phyloP scores from a whole-genome alignment of 2,113 vertebrate species.

The Phyllopteryx taeniolatus region DNA sequence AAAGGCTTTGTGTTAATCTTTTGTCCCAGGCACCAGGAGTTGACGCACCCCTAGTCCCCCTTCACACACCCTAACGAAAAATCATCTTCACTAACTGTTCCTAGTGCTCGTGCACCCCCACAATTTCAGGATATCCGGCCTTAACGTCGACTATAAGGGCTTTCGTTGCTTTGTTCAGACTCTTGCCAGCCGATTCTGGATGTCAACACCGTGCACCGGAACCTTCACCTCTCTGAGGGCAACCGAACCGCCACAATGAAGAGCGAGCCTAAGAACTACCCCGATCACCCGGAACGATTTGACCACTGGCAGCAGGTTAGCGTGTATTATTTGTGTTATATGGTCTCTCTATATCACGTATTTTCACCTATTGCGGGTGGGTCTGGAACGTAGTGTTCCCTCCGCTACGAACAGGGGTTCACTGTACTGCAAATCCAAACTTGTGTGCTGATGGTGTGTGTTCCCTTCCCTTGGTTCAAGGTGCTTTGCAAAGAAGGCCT shows the following conservation, averaged over 20 bases:
- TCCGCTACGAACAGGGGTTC: neutral
- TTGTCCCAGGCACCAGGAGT: too few relatives aligned
- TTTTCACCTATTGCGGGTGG: too few relatives aligned
- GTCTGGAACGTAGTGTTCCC: too few relatives aligned
- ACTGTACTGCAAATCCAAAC: too few relatives aligned
- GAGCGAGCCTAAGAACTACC: constrained; percentile 62
- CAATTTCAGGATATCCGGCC: neutral
- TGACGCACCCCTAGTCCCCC: too few relatives aligned
- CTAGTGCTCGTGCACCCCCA: too few relatives aligned
- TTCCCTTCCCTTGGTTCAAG: constrained; percentile 24
- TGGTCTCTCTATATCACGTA: too few relatives aligned
- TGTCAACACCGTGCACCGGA: constrained; percentile 67
- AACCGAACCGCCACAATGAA: constrained; percentile 69
- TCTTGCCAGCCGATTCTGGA: constrained; percentile 64
- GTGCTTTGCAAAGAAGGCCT: constrained; percentile 75
- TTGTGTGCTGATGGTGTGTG: neutral
- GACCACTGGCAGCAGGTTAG: constrained; percentile 76
- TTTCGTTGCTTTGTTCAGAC: constrained; percentile 45
- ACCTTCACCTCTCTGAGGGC: constrained; percentile 67
- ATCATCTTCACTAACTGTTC: too few relatives aligned
- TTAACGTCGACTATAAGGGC: neutral
- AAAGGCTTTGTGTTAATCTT: too few relatives aligned
- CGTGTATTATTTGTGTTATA: neutral
- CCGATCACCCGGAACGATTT: constrained; percentile 69
- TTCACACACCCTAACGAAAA: too few relatives aligned